phyloP scores from a whole-genome alignment of 2,113 vertebrate genomes.

The Oncorhynchus nerka region DNA sequence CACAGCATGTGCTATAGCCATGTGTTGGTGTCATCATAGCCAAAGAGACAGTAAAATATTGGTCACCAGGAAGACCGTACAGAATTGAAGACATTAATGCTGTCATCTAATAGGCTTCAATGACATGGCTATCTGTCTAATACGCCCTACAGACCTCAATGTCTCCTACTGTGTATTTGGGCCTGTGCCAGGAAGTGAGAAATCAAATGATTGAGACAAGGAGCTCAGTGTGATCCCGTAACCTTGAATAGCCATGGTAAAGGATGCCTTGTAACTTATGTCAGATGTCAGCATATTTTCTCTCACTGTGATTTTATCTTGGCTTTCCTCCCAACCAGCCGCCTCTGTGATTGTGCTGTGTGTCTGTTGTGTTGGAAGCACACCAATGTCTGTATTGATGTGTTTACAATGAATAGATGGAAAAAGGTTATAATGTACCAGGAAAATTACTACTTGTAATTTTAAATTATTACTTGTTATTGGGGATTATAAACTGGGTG shows the following conservation, averaged over 20 bases:
- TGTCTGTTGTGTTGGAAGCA: constrained; percentile 52
- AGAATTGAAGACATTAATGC: not conserved
- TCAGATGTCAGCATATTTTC: constrained; percentile 21
- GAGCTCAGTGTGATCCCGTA: not conserved
- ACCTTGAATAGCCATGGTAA: constrained; percentile 19
- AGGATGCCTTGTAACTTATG: constrained; percentile 65
- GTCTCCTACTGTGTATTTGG: not conserved
- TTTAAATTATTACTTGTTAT: constrained; percentile 25
- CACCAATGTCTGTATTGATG: constrained; percentile 57
- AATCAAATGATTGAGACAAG: constrained; percentile 30
- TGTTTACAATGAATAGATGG: constrained; percentile 59
- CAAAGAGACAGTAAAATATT: not conserved
- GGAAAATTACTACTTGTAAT: constrained; percentile 42
- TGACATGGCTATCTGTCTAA: not conserved
- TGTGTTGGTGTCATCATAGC: not conserved
- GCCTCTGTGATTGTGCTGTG: constrained; percentile 47
- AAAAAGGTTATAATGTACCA: constrained; percentile 53
- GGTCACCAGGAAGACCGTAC: not conserved
- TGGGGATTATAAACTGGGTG: constrained; percentile 33
- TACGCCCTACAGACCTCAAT: not conserved
- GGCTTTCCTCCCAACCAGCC: constrained; percentile 28
- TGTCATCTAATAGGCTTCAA: not conserved
- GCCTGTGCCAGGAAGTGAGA: constrained; percentile 27
- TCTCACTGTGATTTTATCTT: constrained; percentile 47
- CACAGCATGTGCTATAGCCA: not conserved